phyloP scores from a whole-genome alignment of 1,140 invertebrate genomes.

The Fopius arisanus region DNA sequence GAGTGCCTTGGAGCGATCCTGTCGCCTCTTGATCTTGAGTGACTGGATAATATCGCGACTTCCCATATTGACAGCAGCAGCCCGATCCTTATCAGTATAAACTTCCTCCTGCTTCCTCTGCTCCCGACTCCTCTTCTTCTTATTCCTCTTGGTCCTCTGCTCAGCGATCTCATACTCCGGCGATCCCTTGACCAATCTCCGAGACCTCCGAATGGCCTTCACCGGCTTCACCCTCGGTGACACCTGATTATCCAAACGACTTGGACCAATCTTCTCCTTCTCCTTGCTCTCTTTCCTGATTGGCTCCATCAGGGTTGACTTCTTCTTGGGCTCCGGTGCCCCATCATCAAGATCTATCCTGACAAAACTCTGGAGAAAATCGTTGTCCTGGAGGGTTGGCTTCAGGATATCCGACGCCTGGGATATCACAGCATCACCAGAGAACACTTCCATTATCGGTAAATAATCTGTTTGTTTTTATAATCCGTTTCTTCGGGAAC shows the following conservation, averaged over 20 bases:
- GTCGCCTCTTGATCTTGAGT: constrained; percentile 79
- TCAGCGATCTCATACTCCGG: constrained; percentile 61
- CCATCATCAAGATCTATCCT: constrained; percentile 67
- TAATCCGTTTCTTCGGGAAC: too few species aligned
- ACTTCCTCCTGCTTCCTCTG: constrained; percentile 72
- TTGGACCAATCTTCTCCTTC: too few species aligned
- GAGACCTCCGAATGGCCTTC: constrained; percentile 48
- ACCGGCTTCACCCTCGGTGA: constrained; percentile 26
- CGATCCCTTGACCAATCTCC: constrained; percentile 44
- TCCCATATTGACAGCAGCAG: constrained; percentile 86
- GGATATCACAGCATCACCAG: constrained; percentile 29
- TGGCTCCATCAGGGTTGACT: constrained; percentile 10
- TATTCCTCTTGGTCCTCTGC: constrained; percentile 63
- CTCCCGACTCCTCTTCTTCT: constrained; percentile 53
- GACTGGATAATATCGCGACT: constrained; percentile 85
- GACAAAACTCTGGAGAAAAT: constrained; percentile 79
- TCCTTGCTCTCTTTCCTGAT: constrained; percentile 32
- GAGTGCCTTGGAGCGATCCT: constrained; percentile 76
- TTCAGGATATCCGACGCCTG: constrained; percentile 55
- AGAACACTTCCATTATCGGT: background rate
- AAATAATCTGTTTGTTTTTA: too few species aligned
- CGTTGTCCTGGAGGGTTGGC: constrained; percentile 68
- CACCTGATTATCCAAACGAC: constrained; percentile 23
- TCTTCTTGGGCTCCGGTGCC: constrained; percentile 36
- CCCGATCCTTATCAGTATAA: constrained; percentile 89